These are phyloP conservation scores for Sphecodes monilicornis DNA, from an alignment of 2,888 invertebrate genomes.

Conservation along the genomic window DNA sequence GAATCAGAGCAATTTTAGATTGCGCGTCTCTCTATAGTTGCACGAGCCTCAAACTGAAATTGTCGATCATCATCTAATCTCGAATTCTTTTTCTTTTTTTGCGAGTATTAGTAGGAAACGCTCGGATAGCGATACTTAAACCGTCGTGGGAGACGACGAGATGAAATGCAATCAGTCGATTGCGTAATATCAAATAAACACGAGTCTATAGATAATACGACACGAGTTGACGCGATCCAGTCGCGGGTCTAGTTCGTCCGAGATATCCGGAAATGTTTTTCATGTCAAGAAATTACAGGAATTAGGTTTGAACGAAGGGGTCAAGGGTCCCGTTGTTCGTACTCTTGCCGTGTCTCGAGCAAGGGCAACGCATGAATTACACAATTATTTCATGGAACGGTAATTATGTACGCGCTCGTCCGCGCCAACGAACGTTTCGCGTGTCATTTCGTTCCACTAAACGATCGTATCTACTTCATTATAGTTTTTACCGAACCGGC, in stretches of 20 bases:
- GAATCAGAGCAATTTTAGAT: neutral
- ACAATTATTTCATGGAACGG: conserved; percentile 24
- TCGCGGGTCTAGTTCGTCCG: neutral
- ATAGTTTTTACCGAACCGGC: neutral
- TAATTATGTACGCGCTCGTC: conserved; percentile 31
- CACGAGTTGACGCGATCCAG: neutral
- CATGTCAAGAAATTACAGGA: conserved; percentile 40
- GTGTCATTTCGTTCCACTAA: neutral
- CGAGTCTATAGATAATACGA: neutral
- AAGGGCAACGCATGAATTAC: conserved; percentile 34
- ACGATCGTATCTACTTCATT: neutral
- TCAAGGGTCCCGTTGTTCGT: conserved; percentile 50
- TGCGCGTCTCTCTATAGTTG: no score
- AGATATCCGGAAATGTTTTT: conserved; percentile 34
- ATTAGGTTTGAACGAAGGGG: conserved; percentile 43
- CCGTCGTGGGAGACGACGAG: neutral
- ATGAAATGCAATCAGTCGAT: conserved; percentile 1
- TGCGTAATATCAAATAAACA: conserved; percentile 32
- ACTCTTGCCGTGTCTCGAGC: conserved; percentile 14
- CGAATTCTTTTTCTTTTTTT: neutral
- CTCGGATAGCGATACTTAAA: neutral
- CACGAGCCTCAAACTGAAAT: neutral
- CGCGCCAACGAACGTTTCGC: neutral
- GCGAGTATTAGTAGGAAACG: neutral
- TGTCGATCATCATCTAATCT: neutral